These are phyloP conservation scores for Pollenia labialis DNA, from an alignment of 2,888 invertebrate species.

Conservation along the genomic window DNA sequence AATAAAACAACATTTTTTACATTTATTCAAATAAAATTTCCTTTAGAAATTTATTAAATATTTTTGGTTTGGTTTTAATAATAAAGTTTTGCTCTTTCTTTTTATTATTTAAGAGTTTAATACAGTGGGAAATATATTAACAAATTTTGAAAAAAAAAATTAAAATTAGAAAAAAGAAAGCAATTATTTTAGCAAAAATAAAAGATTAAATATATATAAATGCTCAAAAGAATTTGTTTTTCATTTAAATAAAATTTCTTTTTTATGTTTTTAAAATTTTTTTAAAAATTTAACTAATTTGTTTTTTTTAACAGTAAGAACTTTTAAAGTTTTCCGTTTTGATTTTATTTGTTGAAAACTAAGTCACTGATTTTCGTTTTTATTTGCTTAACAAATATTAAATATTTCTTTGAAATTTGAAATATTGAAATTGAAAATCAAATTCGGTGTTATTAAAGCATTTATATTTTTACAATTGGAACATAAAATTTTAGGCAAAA, in stretches of 20 bases:
- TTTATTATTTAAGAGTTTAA: slow-evolving; percentile 37
- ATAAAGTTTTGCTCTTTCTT: slow-evolving; percentile 29
- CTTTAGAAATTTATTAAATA: slow-evolving; percentile 74
- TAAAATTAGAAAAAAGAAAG: slow-evolving; percentile 34
- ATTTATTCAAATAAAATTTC: slow-evolving; percentile 74
- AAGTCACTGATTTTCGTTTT: slow-evolving; percentile 68
- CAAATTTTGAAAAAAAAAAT: slow-evolving; percentile 21
- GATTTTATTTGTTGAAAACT: slow-evolving; percentile 50
- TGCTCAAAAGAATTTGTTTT: slow-evolving; percentile 49
- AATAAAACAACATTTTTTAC: slow-evolving; percentile 65
- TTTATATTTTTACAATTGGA: slow-evolving; percentile 72
- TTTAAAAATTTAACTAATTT: background rate
- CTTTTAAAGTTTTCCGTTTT: slow-evolving; percentile 41
- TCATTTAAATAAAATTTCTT: background rate
- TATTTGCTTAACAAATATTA: slow-evolving; percentile 48
- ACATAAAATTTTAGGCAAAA: slow-evolving; percentile 41
- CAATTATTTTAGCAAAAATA: slow-evolving; percentile 34
- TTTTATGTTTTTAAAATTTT: background rate
- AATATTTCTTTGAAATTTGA: slow-evolving; percentile 17
- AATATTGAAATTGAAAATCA: slow-evolving; percentile 68
- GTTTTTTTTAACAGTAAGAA: slow-evolving; percentile 28
- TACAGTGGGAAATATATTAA: slow-evolving; percentile 62
- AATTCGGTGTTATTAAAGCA: slow-evolving; percentile 67
- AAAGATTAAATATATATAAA: slow-evolving; percentile 52
- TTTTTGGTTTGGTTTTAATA: slow-evolving; percentile 56